Base-by-base conservation (phyloP, 2,113 vertebrate genomes). In the Brienomyrus brachyistius region DNA sequence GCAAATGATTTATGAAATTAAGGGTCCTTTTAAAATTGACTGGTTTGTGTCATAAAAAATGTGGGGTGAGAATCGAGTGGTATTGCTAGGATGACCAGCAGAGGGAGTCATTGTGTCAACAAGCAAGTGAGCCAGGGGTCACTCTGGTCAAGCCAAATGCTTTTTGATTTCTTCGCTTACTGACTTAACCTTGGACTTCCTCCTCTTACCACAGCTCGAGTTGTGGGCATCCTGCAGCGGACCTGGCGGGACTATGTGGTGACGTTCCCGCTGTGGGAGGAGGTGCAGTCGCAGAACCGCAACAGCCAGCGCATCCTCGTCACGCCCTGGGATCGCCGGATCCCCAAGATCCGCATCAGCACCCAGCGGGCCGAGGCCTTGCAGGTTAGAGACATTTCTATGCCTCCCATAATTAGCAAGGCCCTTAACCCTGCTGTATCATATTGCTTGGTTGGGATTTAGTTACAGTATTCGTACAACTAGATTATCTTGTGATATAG, bases 211-310 rank as follows among this genome's bases (percentile, higher is more conserved):
- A 0, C 91, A 96, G 98, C 98, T 80, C 96, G 95, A 56, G 96
- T 99, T 1, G 97, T 99, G 88, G 98, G 98, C 86, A 95, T 99
- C 92, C 93, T 96, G 87, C 98, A 99, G 89, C 97, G 98, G 94
- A 99, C 98, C 92, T 99, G 98, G 98, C 95, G 98, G 88, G 98
- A 99, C 94, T 99, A 98, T 3, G 98, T 99, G 92, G 98, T 97
- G 45, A 99, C 98, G 0, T 98, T 99, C 86, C 98, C 98, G 4
- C 94, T 95, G 80, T 95, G 96, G 91, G 98, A 99, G 89, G 97
- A 97, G 87, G 93, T 92, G 47, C 97, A 96, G 62, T 94, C 95
- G 2, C 98, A 98, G 93, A 95, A 95, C 93, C 97, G 96, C 93
- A 97, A 95, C 80, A 91, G 96, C 45, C 97, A 98, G 96, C 97